Conservation (phyloP, 2,797 vertebrate species). For the Hemitrygon akajei region DNA sequence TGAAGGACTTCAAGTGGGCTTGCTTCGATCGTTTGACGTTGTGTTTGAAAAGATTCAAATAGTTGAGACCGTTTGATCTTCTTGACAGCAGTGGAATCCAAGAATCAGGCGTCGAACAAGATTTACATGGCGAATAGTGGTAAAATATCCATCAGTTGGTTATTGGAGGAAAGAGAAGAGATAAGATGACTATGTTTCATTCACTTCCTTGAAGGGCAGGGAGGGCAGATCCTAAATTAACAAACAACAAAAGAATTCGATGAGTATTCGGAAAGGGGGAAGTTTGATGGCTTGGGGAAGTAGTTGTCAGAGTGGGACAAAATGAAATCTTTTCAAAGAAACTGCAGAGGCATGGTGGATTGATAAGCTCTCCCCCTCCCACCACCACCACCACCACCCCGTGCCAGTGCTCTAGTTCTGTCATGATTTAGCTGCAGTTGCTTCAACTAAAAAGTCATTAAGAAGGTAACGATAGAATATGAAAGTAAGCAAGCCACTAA, state of each 20-base stretch:
- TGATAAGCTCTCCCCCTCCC: not conserved
- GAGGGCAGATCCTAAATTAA: not conserved
- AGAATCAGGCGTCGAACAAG: not conserved
- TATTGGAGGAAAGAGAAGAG: no score
- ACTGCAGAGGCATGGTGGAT: not conserved
- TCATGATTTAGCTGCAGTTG: no score
- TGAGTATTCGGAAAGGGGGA: not conserved
- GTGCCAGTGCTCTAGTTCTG: no score
- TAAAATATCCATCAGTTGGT: no score
- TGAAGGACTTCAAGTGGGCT: not conserved
- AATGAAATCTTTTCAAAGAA: not conserved
- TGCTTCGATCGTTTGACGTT: not conserved
- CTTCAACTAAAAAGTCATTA: no score
- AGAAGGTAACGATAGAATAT: no score
- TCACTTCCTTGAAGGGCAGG: no score
- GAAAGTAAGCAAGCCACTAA: no score
- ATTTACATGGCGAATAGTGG: no score
- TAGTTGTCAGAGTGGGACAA: not conserved
- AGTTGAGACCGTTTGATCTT: not conserved
- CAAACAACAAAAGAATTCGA: not conserved
- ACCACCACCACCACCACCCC: no score
- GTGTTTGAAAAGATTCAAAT: not conserved
- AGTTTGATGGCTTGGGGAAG: not conserved
- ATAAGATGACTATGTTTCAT: no score
- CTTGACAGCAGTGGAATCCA: not conserved